Percentiles rank a stretch among this genome's conserved stretches.
These are phyloP conservation scores for Gavia stellata DNA, from an alignment of 2,113 vertebrate genomes.

Conservation along the genomic window DNA sequence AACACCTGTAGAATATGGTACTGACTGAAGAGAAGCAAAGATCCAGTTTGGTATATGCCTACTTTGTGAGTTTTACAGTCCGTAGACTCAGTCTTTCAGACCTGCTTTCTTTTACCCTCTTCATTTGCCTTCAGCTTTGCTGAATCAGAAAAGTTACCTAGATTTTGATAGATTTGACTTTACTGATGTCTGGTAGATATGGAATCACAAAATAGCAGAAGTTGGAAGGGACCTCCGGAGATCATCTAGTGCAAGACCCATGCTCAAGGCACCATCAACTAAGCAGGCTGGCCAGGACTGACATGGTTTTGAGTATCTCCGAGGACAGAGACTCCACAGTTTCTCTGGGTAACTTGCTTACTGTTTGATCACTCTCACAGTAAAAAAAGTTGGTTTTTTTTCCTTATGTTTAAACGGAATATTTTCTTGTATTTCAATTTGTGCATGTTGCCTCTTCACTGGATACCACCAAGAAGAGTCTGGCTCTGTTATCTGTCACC, in stretches of 20 bases:
- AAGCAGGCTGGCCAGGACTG: neutral
- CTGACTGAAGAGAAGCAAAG: conserved; percentile 64
- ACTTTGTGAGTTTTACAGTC: neutral
- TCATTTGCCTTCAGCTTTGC: neutral
- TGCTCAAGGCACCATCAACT: neutral
- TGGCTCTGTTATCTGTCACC: neutral
- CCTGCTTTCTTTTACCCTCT: neutral
- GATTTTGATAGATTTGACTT: neutral
- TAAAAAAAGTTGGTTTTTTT: neutral
- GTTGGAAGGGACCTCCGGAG: neutral
- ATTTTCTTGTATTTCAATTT: neutral
- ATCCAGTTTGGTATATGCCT: neutral
- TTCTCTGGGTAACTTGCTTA: neutral
- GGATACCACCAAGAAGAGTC: neutral
- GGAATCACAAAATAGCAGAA: neutral
- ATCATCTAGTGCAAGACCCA: neutral
- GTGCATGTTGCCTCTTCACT: neutral
- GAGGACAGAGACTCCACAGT: neutral
- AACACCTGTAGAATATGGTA: conserved; percentile 94
- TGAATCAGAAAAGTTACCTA: neutral
- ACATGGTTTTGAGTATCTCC: neutral
- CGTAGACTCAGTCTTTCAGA: neutral
- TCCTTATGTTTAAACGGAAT: neutral
- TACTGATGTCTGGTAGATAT: neutral
- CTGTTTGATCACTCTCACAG: neutral